Conservation (phyloP, 2,888 invertebrate genomes). For the Acronicta alni region DNA sequence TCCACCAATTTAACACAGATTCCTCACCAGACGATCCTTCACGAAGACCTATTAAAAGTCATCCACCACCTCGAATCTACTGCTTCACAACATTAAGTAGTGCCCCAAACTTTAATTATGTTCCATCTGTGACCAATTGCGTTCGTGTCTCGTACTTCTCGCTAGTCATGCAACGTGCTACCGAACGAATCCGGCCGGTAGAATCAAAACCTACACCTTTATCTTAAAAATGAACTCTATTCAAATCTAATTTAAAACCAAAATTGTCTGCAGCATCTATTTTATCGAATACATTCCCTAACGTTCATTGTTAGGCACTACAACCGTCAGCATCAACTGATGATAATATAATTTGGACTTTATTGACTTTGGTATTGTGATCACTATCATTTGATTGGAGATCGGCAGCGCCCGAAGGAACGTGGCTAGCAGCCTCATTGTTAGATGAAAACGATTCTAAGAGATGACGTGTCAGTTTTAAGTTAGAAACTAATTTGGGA, state of each 20-base stretch:
- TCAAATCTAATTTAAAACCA: conserved; percentile 66
- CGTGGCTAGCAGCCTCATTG: conserved; percentile 84
- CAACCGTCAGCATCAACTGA: conserved; percentile 65
- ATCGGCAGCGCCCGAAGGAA: conserved; percentile 78
- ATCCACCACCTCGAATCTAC: conserved; percentile 85
- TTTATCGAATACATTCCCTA: conserved; percentile 72
- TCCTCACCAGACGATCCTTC: conserved; percentile 82
- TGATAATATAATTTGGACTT: conserved; percentile 78
- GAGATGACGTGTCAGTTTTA: conserved; percentile 85
- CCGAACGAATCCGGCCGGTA: conserved; percentile 70
- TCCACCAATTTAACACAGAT: conserved; percentile 80
- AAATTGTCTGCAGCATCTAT: conserved; percentile 62
- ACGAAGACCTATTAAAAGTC: conserved; percentile 87
- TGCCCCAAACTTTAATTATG: conserved; percentile 89
- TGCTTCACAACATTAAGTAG: conserved; percentile 87
- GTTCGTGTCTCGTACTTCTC: conserved; percentile 87
- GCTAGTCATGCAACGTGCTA: conserved; percentile 89
- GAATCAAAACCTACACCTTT: conserved; percentile 51
- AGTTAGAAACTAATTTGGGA: conserved; percentile 88
- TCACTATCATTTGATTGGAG: conserved; percentile 63
- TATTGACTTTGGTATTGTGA: conserved; percentile 72
- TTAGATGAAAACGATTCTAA: conserved; percentile 85
- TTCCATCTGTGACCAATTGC: conserved; percentile 89
- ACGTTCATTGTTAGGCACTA: conserved; percentile 70
- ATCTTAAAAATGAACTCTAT: conserved; percentile 67